A percentile compares a stretch with the other conserved stretches of the same genome.
phyloP scores from a whole-genome alignment of 53 echinoderm and acorn worm genomes.

The Zoroaster sp. region DNA sequence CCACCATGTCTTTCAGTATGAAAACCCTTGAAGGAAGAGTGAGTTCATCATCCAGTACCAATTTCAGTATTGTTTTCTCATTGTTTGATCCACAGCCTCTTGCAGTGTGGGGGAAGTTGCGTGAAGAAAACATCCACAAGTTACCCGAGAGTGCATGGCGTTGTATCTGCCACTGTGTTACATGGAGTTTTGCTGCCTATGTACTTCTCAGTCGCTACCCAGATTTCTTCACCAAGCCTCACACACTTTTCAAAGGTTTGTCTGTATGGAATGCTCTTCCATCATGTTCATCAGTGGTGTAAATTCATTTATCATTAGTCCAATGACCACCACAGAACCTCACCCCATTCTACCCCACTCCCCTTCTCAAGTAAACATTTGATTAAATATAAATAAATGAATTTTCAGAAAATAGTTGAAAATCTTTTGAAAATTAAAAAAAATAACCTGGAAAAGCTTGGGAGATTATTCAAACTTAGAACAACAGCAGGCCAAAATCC shows the following conservation, averaged over 20 bases:
- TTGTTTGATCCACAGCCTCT: conserved; percentile 66
- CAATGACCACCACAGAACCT: too few relatives aligned
- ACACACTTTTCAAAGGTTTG: conserved; percentile 81
- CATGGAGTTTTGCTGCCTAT: conserved; percentile 87
- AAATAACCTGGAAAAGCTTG: too few relatives aligned
- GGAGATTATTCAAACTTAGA: too few relatives aligned
- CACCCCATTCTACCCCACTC: too few relatives aligned
- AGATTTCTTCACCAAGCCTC: conserved; percentile 77
- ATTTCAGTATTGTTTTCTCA: background rate
- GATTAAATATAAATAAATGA: too few relatives aligned
- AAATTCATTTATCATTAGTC: too few relatives aligned
- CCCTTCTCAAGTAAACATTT: background rate
- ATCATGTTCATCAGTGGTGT: background rate
- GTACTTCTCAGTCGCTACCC: conserved; percentile 74
- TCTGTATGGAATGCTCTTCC: background rate
- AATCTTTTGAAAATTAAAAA: too few relatives aligned
- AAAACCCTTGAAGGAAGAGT: too few relatives aligned
- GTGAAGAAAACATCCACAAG: conserved; percentile 74
- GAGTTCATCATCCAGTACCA: too few relatives aligned
- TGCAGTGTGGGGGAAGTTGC: conserved; percentile 66
- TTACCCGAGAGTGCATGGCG: conserved; percentile 96
- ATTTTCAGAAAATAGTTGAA: too few relatives aligned
- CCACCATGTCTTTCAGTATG: too few relatives aligned
- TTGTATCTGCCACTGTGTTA: conserved; percentile 80
- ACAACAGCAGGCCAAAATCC: too few relatives aligned